Conservation (phyloP, 2,797 vertebrate species). For the Liasis olivaceus region DNA sequence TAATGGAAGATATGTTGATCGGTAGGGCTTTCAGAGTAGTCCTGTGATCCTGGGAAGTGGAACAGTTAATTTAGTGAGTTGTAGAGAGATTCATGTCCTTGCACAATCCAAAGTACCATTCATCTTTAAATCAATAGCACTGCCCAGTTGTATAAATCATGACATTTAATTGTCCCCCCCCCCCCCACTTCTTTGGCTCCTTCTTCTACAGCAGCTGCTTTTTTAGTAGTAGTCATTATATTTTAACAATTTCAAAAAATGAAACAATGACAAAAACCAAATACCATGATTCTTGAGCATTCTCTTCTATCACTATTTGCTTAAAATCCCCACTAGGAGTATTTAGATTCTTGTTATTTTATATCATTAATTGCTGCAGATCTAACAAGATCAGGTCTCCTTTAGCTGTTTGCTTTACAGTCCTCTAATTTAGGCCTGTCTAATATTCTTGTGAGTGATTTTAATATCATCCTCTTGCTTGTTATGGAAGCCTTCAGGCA, state of each 20-base stretch:
- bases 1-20: not conserved
- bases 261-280: not conserved
- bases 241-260: not conserved
- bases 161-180: not conserved
- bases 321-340: not conserved
- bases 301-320: not conserved
- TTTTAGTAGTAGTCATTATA: not conserved
- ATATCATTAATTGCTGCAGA: not conserved
- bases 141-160: not conserved
- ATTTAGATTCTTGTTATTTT: not conserved
- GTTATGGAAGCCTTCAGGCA: slow-evolving; percentile 1
- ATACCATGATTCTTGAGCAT: not conserved
- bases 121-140: not conserved
- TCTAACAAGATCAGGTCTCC: not conserved
- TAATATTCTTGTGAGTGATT: not conserved
- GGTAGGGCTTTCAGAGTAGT: not conserved
- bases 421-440: not conserved
- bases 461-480: not conserved
- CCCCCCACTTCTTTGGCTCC: not conserved
- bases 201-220: not conserved
- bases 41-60: not conserved
- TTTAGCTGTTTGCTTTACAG: not conserved
- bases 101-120: not conserved
- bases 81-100: not conserved
- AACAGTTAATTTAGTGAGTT: not conserved